Evolutionary conservation across 2,888 invertebrate genomes (phyloP).

Genomic region (Drosophila quinaria): DNA sequence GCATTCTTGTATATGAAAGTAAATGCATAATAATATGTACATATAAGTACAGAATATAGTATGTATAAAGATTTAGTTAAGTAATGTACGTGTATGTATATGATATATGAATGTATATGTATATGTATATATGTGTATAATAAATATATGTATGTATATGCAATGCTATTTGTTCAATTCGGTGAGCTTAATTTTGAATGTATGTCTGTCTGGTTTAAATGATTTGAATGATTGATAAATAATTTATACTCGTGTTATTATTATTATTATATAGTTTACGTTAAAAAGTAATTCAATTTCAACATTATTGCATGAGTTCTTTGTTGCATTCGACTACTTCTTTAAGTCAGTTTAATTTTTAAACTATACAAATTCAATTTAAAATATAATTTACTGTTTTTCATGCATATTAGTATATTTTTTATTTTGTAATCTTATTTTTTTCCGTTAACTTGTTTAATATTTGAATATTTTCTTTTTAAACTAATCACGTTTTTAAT

Average conservation of each 20-base stretch:
- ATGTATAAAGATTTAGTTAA: conserved; percentile 46
- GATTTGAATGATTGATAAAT: conserved; percentile 51
- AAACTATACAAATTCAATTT: conserved; percentile 41
- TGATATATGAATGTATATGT: conserved; percentile 31
- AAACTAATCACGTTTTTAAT: conserved; percentile 38
- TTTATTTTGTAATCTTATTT: neutral
- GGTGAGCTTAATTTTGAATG: conserved; percentile 70
- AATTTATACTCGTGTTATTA: conserved; percentile 26
- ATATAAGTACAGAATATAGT: conserved; percentile 39
- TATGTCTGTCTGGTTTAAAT: conserved; percentile 23
- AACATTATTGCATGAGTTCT: conserved; percentile 66
- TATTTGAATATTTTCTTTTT: conserved; percentile 40
- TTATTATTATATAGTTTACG: conserved; percentile 47
- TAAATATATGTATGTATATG: conserved; percentile 50
- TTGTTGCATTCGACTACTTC: conserved; percentile 29
- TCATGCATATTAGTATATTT: conserved; percentile 12
- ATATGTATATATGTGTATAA: conserved; percentile 55
- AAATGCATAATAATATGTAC: conserved; percentile 53
- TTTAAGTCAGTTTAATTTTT: conserved; percentile 32
- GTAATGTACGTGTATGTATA: conserved; percentile 19
- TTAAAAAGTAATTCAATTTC: conserved; percentile 73
- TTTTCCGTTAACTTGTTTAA: conserved; percentile 22
- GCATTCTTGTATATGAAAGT: conserved; percentile 60
- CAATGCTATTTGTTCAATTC: conserved; percentile 64
- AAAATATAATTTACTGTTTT: conserved; percentile 32